A percentile compares a stretch with the other conserved stretches of the same genome.
Evolutionary conservation across 2,113 vertebrate genomes (phyloP).

Genomic region (Dasyprocta punctata): DNA sequence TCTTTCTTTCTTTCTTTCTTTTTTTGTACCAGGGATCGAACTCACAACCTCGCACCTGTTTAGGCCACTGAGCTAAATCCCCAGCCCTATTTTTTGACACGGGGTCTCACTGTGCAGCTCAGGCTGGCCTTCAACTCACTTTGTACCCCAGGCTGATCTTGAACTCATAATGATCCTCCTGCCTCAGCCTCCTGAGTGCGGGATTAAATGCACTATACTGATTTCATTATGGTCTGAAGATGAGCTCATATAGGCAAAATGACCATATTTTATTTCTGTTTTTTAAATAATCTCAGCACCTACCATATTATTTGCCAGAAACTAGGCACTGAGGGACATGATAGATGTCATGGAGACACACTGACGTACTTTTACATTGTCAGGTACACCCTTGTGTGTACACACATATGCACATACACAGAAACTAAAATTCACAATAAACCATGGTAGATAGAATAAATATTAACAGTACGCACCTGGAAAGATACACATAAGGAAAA

Average conservation of each 20-base stretch:
- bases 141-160: no score
- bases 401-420: not conserved
- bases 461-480: not conserved
- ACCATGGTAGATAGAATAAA: not conserved
- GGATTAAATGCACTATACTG: not conserved
- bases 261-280: not conserved
- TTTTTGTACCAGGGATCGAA: no score
- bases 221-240: not conserved
- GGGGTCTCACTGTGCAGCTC: no score
- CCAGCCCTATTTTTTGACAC: no score
- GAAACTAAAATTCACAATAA: not conserved
- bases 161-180: no score
- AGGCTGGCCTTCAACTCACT: no score
- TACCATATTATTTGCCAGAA: not conserved
- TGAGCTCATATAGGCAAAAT: constrained; percentile 27
- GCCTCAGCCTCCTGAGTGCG: no score
- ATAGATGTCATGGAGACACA: not conserved
- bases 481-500: not conserved
- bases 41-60: no score
- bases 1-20: no score
- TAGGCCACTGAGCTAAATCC: no score
- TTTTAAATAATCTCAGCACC: not conserved
- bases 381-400: not conserved
- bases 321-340: not conserved
- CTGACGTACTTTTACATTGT: not conserved